Base-by-base conservation (phyloP, 2,888 invertebrate species). In the Nemotelus nigrinus region DNA sequence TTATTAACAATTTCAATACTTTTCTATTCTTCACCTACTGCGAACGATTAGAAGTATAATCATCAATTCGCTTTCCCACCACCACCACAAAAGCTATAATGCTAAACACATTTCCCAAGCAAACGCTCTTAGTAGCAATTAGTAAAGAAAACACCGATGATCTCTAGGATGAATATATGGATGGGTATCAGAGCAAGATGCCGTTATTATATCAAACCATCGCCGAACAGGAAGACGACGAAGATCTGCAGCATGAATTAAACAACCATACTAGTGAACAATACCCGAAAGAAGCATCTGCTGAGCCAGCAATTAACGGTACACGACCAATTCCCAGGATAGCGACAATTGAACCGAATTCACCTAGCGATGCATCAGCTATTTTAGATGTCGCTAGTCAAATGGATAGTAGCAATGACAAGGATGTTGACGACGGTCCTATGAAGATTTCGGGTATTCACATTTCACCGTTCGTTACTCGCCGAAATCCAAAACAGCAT, bases 391-490 rank as follows among this genome's bases (percentile, higher is more conserved):
- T 43, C 50, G 10, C 48, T 53, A 43, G 64, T 53, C 57, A 50
- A 8, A 63, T 41, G n/a, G 8, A 8, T 50, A 58, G 63, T 7
- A 41, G 45, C 8, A 70, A 41, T 41, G n/a, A 7, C 6, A 45
- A 55, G 5, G 45, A 72, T 72, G 6, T 2, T 6, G 3, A 44
- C 65, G 47, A 39, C 58, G 77, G 48, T 41, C 65, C 71, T 72
- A 79, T 79, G 70, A 77, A 81, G 80, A 83, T 83, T 78, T 82
- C 80, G 67, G 78, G 82, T 80, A 79, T 83, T 60, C 78, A 79
- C 68, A 80, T 84, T 3, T 79, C 81, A 77, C 83, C 83, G 57
- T 83, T 85, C 80, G 82, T 83, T 50, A 80, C 81, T 48, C 83
- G 80, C 78, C 76, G 78, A 68, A 82, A 81, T 82, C 80, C 80